These are phyloP conservation scores for Papilio aristodemus DNA, from an alignment of 1,140 invertebrate genomes.

Conservation along the genomic window DNA sequence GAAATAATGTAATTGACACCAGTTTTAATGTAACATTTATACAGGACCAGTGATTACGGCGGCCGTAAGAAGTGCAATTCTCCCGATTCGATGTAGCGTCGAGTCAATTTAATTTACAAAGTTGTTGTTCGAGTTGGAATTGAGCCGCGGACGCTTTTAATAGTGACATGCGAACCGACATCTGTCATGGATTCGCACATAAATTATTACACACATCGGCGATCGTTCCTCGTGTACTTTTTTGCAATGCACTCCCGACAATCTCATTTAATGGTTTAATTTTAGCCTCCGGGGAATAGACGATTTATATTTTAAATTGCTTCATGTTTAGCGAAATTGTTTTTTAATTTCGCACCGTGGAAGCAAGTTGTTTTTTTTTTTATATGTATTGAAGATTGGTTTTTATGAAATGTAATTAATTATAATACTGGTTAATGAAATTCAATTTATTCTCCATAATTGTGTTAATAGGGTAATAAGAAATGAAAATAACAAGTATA, in stretches of 20 bases:
- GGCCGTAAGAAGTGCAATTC: slow-evolving; percentile 37
- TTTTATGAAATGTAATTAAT: slow-evolving; percentile 1
- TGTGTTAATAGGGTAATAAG: background rate
- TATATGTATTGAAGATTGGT: background rate
- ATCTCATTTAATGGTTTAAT: slow-evolving; percentile 34
- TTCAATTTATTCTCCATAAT: background rate
- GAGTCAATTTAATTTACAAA: slow-evolving; percentile 40
- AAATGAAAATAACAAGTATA: too few species aligned
- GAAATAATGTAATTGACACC: slow-evolving; percentile 37
- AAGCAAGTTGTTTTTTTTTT: background rate
- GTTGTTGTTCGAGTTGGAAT: slow-evolving; percentile 33
- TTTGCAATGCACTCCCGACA: slow-evolving; percentile 4
- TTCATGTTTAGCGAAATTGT: slow-evolving; percentile 17
- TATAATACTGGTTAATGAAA: background rate
- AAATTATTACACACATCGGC: slow-evolving; percentile 31
- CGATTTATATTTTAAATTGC: slow-evolving; percentile 25
- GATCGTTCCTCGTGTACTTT: slow-evolving; percentile 16
- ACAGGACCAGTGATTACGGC: slow-evolving; percentile 28
- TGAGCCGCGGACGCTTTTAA: slow-evolving; percentile 30
- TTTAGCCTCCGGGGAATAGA: slow-evolving; percentile 26
- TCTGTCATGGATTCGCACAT: slow-evolving; percentile 34
- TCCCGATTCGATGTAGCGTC: slow-evolving; percentile 32
- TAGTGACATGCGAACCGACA: slow-evolving; percentile 34
- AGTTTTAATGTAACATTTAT: slow-evolving; percentile 37
- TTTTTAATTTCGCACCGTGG: slow-evolving; percentile 15